Evolutionary conservation across 2,888 invertebrate species (phyloP).

Genomic region (Drosophila flavopinicola): DNA sequence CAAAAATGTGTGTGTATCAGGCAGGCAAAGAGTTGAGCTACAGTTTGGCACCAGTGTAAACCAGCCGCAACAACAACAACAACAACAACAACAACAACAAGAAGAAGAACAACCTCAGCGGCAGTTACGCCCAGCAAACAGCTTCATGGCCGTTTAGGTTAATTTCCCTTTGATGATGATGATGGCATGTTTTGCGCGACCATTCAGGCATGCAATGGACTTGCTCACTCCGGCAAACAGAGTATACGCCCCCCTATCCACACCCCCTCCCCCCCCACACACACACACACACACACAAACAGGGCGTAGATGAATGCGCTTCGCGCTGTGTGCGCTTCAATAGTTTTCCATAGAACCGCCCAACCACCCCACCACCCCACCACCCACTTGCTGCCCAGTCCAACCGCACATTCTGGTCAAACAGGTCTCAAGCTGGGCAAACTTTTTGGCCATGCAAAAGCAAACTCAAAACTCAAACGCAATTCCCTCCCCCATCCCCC

Average conservation of each 20-base stretch:
- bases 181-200: constrained; percentile 78
- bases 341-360: too few relatives aligned
- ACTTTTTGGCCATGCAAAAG: constrained; percentile 52
- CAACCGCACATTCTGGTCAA: constrained; percentile 4
- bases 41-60: constrained; percentile 35
- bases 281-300: constrained; percentile 36
- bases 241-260: too few relatives aligned
- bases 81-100: constrained; percentile 20
- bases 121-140: constrained; percentile 60
- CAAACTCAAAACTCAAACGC: constrained; percentile 37
- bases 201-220: constrained; percentile 82
- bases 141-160: constrained; percentile 80
- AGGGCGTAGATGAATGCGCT: constrained; percentile 60
- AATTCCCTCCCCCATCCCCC: not conserved
- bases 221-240: constrained; percentile 66
- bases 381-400: not conserved
- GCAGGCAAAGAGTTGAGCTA: constrained; percentile 19
- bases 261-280: too few relatives aligned
- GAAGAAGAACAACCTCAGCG: constrained; percentile 35
- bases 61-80: constrained; percentile 42
- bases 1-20: constrained; percentile 54
- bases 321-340: constrained; percentile 68
- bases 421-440: constrained; percentile 37
- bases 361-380: constrained; percentile 8
- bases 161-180: constrained; percentile 82